These are phyloP conservation scores for Mycteria americana DNA, from an alignment of 2,797 vertebrate species.

Conservation along the genomic window DNA sequence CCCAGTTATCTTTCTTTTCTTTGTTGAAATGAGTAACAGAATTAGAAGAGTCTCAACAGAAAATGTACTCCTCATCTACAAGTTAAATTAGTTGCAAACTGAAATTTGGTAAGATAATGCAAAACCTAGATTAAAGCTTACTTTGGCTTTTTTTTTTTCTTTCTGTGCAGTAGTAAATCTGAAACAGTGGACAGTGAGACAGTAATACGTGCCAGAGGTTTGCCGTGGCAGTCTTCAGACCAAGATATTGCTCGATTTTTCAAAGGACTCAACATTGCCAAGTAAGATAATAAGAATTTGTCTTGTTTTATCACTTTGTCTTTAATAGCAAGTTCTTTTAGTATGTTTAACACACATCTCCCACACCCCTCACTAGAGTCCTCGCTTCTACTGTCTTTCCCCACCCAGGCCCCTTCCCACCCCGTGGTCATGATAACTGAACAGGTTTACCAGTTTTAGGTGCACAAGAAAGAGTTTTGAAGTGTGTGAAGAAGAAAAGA, in stretches of 20 bases:
- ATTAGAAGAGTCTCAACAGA: background rate
- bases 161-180: constrained; percentile 82
- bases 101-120: background rate
- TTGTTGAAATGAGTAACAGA: background rate
- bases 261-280: constrained; percentile 97
- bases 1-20: background rate
- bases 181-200: constrained; percentile 94
- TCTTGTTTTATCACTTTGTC: background rate
- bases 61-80: background rate
- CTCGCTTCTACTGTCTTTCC: background rate
- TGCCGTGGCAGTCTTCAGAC: constrained; percentile 97
- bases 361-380: background rate
- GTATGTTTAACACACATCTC: background rate
- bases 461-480: background rate
- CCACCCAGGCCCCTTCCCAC: background rate
- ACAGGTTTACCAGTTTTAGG: background rate
- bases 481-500: background rate
- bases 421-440: background rate
- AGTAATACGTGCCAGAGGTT: constrained; percentile 91
- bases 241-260: constrained; percentile 97
- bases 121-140: background rate
- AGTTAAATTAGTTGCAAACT: background rate
- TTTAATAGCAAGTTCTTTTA: background rate
- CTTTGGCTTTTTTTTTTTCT: background rate
- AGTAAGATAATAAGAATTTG: constrained; percentile 74